These are phyloP conservation scores for Microplitis manilae DNA, from an alignment of 2,888 invertebrate genomes.

Conservation along the genomic window DNA sequence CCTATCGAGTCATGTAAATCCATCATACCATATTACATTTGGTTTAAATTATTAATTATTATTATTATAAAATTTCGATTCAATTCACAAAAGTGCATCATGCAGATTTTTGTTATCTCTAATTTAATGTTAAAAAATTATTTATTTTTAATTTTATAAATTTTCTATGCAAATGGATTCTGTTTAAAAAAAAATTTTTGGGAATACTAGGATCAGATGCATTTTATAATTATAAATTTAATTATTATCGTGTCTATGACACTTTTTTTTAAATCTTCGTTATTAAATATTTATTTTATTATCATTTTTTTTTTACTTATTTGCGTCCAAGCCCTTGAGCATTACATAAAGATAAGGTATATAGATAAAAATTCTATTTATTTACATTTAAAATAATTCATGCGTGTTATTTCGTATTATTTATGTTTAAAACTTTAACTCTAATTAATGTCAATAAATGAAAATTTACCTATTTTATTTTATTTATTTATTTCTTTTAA, in stretches of 20 bases:
- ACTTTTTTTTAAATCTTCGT: conserved; percentile 22
- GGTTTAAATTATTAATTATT: conserved; percentile 30
- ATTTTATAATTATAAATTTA: not conserved
- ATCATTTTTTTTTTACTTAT: conserved; percentile 13
- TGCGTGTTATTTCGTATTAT: no score
- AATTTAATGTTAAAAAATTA: not conserved
- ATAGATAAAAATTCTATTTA: conserved; percentile 31
- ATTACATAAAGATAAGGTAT: conserved; percentile 52
- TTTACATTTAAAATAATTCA: no score
- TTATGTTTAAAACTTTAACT: no score
- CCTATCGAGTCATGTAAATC: no score
- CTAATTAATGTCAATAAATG: not conserved
- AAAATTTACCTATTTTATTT: not conserved
- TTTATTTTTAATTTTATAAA: conserved; percentile 42
- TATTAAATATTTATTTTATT: conserved; percentile 39
- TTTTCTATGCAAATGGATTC: conserved; percentile 35
- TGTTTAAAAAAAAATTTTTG: not conserved
- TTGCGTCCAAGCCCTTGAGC: conserved; percentile 61
- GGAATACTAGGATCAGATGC: not conserved
- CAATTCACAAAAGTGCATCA: conserved; percentile 71
- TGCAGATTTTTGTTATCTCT: conserved; percentile 63
- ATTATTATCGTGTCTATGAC: conserved; percentile 8
- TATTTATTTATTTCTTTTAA: not conserved
- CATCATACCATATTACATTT: no score
- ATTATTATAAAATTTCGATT: conserved; percentile 53